Evolutionary conservation across 2,797 vertebrate species (phyloP).

Genomic region (Arnoldichthys spilopterus): DNA sequence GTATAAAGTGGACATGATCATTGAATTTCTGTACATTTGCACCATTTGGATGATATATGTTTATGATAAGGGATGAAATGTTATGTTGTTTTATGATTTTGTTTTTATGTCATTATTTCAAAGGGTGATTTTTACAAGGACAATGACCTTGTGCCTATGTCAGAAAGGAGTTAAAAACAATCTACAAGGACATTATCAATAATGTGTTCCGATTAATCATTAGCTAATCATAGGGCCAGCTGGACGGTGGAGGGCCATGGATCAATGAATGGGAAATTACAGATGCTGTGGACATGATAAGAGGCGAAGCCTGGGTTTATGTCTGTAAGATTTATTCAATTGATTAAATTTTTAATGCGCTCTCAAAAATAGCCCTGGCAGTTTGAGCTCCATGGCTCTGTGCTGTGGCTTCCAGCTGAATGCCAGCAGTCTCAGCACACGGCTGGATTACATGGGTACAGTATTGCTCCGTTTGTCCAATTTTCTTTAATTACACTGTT

Average conservation of each 20-base stretch:
- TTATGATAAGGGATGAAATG: not conserved
- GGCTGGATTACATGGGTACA: not conserved
- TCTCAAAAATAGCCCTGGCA: slow-evolving; percentile 47
- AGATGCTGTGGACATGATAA: slow-evolving; percentile 23
- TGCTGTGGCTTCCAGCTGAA: slow-evolving; percentile 2
- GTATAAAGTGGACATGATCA: too few species aligned
- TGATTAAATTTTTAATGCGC: slow-evolving; percentile 54
- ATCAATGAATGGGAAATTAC: slow-evolving; percentile 49
- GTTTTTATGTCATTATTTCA: not conserved
- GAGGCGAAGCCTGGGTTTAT: slow-evolving; percentile 35
- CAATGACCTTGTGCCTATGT: not conserved
- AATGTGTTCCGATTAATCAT: slow-evolving; percentile 51
- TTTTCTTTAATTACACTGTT: slow-evolving; percentile 22
- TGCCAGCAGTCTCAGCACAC: slow-evolving; percentile 18
- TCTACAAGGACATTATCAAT: slow-evolving; percentile 46
- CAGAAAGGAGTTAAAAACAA: slow-evolving; percentile 14
- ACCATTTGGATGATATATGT: not conserved
- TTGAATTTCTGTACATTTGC: too few species aligned
- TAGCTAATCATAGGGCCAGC: slow-evolving; percentile 48
- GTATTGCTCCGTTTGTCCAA: not conserved
- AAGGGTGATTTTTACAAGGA: too few species aligned
- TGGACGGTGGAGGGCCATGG: not conserved
- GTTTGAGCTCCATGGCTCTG: slow-evolving; percentile 2
- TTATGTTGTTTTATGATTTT: not conserved
- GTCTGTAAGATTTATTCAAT: slow-evolving; percentile 55